phyloP scores from a whole-genome alignment of 2,113 vertebrate genomes.

The Theristicus caerulescens region DNA sequence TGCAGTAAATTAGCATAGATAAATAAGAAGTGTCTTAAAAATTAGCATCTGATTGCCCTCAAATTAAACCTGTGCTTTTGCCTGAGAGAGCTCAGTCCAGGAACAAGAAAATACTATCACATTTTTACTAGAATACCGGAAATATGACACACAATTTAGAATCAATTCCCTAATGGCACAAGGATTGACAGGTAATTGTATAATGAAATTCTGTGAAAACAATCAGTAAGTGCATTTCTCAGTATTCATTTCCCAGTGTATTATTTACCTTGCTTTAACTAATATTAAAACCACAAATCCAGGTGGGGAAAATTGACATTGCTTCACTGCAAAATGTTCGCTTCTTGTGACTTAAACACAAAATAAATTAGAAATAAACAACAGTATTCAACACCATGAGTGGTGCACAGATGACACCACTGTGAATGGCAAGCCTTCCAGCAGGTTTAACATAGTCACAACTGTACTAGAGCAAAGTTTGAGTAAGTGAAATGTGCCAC shows the following conservation, averaged over 20 bases:
- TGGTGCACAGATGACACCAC: not conserved
- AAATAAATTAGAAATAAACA: not conserved
- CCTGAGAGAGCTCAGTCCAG: not conserved
- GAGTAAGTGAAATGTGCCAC: not conserved
- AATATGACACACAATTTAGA: not conserved
- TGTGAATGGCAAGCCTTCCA: not conserved
- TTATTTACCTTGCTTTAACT: not conserved
- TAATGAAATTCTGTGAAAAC: not conserved
- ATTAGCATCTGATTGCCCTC: slow-evolving; percentile 28
- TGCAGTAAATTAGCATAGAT: not conserved
- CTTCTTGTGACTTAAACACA: not conserved
- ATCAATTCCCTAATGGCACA: not conserved
- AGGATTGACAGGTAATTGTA: not conserved
- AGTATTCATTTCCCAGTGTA: not conserved
- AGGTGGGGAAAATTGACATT: not conserved
- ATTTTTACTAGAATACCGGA: not conserved
- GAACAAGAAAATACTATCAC: not conserved
- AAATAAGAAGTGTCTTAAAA: slow-evolving; percentile 25
- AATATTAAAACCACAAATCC: not conserved
- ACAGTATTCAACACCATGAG: not conserved
- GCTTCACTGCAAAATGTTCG: not conserved
- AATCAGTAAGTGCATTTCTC: not conserved
- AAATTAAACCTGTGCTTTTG: not conserved
- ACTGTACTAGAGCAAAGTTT: not conserved
- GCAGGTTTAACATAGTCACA: not conserved